Evolutionary conservation across 30 jellyfish, hydroid and myxozoan genomes (phyloP), one percentile per base, ranked within the genome.

Genomic region (Hydractinia echinata): DNA sequence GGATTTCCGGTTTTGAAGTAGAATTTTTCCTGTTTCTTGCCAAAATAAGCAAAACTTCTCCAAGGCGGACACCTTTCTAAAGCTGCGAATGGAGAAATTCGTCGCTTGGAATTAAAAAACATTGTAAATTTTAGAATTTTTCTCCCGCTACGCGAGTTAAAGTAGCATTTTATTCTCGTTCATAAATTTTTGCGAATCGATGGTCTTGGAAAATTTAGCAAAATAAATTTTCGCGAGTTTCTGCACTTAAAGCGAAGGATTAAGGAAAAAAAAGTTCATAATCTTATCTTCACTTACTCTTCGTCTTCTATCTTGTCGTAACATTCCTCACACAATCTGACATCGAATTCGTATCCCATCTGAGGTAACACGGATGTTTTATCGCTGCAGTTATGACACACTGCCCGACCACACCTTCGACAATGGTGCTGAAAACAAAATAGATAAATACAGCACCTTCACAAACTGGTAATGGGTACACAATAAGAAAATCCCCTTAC

Each of bases 381-480:
- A 5, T 84, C 89, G 66, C 99, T 93, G 94, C 99, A 93, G 66
- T 93, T 93, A 62, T 72, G 78, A 74, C 99, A 93, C 18, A 93
- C 99, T 39, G 99, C 99, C 39, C 99, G 87, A 4, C 99, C 99
- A 66, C 99, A 93, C 60, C 79, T 83, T 53, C 99, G 79, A 61
- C 99, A 93, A 71, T 93, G 99, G 72, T 93, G 99, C 99, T 93
- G 54, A 52, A 61, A 83, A 54, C 7, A 53, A 85, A 52, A 52
- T 13, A 30, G 44, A 73, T 15, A 73, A n/a, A 30, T 14, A 16
- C 78, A 16, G 83, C 83, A 16, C 69, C 69, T 58, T 16, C 69
- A 13, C 2, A 14, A 11, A 11, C n/a, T 10, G 79, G 51, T 68
- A 20, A 39, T 39, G 51, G 1, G n/a, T 39, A 10, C 1, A n/a